Evolutionary conservation across 2,888 invertebrate genomes (phyloP).

Genomic region (Onthophagus sagittarius): DNA sequence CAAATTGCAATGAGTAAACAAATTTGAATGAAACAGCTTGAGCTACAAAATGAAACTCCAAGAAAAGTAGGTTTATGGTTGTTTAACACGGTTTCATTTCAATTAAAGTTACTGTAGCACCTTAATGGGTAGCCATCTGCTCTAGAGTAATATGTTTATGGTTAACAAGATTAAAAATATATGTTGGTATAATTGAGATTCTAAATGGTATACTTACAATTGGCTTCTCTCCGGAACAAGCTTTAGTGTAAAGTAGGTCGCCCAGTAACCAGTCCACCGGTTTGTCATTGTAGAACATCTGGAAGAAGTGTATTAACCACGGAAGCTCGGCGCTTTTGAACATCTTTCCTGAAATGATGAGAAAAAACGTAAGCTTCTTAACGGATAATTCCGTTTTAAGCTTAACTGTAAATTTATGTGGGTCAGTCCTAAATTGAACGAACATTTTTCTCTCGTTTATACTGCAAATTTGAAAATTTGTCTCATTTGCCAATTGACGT

Average conservation of each 20-base stretch:
- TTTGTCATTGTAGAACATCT: slow-evolving; percentile 93
- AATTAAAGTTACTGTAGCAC: not conserved
- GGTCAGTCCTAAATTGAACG: not conserved
- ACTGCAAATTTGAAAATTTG: no score
- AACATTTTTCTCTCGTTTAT: not conserved
- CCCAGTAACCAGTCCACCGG: slow-evolving; percentile 97
- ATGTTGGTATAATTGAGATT: not conserved
- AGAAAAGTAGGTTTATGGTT: no score
- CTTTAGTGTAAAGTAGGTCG: slow-evolving; percentile 81
- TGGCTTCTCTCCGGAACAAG: slow-evolving; percentile 75
- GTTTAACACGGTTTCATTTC: no score
- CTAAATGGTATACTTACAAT: not conserved
- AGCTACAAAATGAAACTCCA: no score
- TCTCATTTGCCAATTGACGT: no score
- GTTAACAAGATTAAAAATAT: not conserved
- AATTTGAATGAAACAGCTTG: no score
- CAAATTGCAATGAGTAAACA: no score
- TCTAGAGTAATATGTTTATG: not conserved
- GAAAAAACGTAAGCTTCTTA: not conserved
- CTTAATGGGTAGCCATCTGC: not conserved
- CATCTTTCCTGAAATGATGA: slow-evolving; percentile 65
- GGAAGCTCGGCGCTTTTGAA: slow-evolving; percentile 85
- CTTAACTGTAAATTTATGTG: not conserved
- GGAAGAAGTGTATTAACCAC: slow-evolving; percentile 84
- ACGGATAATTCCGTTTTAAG: not conserved